Percentiles rank a stretch among this genome's conserved stretches.
These are phyloP conservation scores for Galbula dea DNA, from an alignment of 2,113 vertebrate species.

Conservation along the genomic window DNA sequence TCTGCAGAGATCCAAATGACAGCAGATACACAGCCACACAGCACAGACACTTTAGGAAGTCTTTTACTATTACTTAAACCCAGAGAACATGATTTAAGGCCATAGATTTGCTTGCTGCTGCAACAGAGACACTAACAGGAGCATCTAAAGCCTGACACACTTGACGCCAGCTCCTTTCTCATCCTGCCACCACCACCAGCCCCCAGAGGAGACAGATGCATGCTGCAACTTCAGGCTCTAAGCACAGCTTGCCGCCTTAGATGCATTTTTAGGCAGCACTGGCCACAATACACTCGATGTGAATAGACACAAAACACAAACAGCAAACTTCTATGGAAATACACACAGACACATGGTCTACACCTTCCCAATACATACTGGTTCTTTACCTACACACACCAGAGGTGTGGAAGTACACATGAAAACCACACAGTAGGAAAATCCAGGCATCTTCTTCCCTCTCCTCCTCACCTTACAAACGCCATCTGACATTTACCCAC, in stretches of 20 bases:
- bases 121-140: background rate
- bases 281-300: background rate
- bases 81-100: background rate
- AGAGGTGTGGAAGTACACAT: background rate
- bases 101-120: background rate
- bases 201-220: background rate
- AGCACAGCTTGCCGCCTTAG: background rate
- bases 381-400: background rate
- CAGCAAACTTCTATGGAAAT: background rate
- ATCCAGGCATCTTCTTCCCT: background rate
- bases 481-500: background rate
- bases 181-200: background rate
- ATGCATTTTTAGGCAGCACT: background rate
- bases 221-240: background rate
- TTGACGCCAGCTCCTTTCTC: background rate
- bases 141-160: background rate
- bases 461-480: background rate
- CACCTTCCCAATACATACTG: background rate
- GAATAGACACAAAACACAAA: background rate
- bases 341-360: accelerated
- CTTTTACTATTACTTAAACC: background rate
- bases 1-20: background rate
- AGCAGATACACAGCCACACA: background rate
- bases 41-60: background rate
- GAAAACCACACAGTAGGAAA: background rate